phyloP scores from a whole-genome alignment of 2,797 vertebrate species.

The Vultur gryphus region DNA sequence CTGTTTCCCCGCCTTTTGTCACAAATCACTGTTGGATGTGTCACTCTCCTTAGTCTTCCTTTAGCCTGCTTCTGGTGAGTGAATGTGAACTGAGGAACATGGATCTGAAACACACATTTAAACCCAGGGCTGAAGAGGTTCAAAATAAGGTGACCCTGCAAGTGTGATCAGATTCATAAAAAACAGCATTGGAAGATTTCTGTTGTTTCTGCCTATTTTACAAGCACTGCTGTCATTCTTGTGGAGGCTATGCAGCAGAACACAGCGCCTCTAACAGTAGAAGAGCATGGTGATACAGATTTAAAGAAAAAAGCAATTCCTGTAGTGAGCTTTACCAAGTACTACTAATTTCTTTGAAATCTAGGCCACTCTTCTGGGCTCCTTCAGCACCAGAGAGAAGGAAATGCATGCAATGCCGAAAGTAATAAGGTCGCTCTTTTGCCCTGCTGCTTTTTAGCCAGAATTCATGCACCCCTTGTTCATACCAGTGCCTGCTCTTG shows the following conservation, averaged over 20 bases:
- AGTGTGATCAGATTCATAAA: not conserved
- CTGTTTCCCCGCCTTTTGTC: not conserved
- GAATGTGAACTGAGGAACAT: not conserved
- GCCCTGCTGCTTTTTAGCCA: not conserved
- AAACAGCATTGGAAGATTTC: not conserved
- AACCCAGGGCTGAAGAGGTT: not conserved
- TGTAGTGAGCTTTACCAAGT: not conserved
- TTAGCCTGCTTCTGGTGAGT: not conserved
- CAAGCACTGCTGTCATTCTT: not conserved
- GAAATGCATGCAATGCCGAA: rapidly evolving
- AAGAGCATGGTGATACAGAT: not conserved
- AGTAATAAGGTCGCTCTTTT: rapidly evolving
- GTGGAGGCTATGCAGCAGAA: not conserved
- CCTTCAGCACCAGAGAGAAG: not conserved
- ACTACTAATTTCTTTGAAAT: not conserved
- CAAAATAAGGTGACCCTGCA: not conserved
- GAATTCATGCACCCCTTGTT: not conserved
- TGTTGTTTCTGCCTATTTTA: constrained; percentile 3
- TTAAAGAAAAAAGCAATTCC: not conserved
- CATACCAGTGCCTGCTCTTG: not conserved
- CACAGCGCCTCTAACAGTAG: not conserved
- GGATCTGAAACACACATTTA: not conserved
- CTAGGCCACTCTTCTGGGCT: not conserved
- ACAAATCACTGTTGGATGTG: not conserved
- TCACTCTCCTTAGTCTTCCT: not conserved